Base-by-base conservation (phyloP, 2,888 invertebrate genomes). In the Mesorhabditis belari region DNA sequence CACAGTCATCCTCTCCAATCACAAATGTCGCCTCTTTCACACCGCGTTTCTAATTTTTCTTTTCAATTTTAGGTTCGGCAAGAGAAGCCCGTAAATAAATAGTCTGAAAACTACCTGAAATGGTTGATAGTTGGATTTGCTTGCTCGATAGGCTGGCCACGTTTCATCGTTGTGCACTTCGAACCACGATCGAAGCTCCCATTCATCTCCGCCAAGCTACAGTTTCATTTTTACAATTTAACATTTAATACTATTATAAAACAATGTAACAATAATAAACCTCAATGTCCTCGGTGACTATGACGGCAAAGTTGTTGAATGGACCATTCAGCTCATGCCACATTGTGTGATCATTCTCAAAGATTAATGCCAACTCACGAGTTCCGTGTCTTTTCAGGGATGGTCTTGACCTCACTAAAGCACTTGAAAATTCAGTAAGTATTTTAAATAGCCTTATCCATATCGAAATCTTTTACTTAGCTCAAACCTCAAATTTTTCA, bases 1-100 rank as follows among this genome's bases (percentile, higher is more conserved):
- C 71, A 64, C 79, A 79, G 57, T 79, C 79, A 26, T 79, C 71
- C 21, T 71, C 70, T 25, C 77, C 78, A 26, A 78, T 71, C n/a
- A 74, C 63, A 57, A 77, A 79, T 9, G 73, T 63, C 2, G 77
- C 74, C 9, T 63, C 56, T 51, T 69, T 58, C 3, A 66, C 56
- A 19, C 66, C n/a, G 19, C 51, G 51, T 19, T 9, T 9, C 21
- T 6, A 50, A n/a, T n/a, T n/a, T n/a, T n/a, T n/a, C n/a, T n/a
- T n/a, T n/a, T n/a, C n/a, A n/a, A n/a, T n/a, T n/a, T n/a, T n/a
- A n/a, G n/a, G n/a, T n/a, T n/a, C 72, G 49, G 77, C 75, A 5
- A 69, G 72, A 12, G 77, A 76, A 12, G 77, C 73, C 12, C 77
- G 68, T n/a, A n/a, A n/a, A n/a, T n/a, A n/a, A n/a, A n/a, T n/a